These are phyloP conservation scores for Petrolisthes cinctipes DNA, from an alignment of 2,888 invertebrate genomes.

Conservation along the genomic window DNA sequence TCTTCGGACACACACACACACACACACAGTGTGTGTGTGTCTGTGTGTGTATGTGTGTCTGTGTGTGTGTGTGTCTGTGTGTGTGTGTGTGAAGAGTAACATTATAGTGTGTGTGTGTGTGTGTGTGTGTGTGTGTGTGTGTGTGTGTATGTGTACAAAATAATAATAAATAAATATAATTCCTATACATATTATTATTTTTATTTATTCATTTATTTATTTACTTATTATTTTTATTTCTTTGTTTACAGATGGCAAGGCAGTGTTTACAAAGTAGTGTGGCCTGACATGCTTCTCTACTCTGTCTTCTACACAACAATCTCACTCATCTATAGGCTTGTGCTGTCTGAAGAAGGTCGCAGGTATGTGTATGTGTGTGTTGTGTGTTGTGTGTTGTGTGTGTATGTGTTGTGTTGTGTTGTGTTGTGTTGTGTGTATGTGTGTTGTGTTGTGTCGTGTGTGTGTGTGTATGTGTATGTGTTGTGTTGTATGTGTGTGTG, in stretches of 20 bases:
- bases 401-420: no score
- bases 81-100: not conserved
- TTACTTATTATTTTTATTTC: not conserved
- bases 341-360: slow-evolving; percentile 78
- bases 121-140: not conserved
- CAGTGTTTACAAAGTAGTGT: slow-evolving; percentile 93
- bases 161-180: not conserved
- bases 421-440: no score
- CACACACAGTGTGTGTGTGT: no score
- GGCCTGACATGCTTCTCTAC: slow-evolving; percentile 87
- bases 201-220: not conserved
- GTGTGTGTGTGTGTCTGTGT: not conserved
- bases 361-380: slow-evolving; percentile 72
- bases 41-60: not conserved
- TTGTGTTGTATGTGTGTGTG: no score
- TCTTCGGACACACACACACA: not conserved
- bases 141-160: not conserved
- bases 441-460: no score
- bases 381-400: no score
- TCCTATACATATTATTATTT: not conserved
- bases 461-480: no score
- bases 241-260: slow-evolving; percentile 81
- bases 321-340: slow-evolving; percentile 82
- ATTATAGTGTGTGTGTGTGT: not conserved
- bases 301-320: slow-evolving; percentile 82